A percentile compares a stretch with the other conserved stretches of the same genome.
Evolutionary conservation across 1,140 invertebrate genomes (phyloP).

Genomic region (Sitobion miscanthi): DNA sequence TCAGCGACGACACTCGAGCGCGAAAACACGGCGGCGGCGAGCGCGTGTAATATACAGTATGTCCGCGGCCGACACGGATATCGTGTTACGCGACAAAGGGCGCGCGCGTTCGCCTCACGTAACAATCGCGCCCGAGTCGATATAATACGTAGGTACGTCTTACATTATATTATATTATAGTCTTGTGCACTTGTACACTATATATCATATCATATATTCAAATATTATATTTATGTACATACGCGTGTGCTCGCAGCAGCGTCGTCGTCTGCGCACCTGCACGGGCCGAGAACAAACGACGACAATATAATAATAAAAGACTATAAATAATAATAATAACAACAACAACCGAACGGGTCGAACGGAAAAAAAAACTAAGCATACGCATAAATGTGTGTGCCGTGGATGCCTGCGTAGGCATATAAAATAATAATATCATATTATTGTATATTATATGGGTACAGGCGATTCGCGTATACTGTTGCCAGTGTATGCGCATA

Average conservation of each 20-base stretch:
- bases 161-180: background rate
- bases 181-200: background rate
- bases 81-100: constrained; percentile 24
- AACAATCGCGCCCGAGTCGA: background rate
- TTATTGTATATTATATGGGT: background rate
- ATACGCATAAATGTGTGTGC: background rate
- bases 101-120: background rate
- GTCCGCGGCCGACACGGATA: constrained; percentile 1
- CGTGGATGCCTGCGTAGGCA: background rate
- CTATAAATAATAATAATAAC: constrained; percentile 29
- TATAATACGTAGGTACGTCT: background rate
- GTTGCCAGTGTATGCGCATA: background rate
- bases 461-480: background rate
- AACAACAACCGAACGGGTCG: background rate
- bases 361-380: background rate
- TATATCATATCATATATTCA: no score
- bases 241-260: background rate
- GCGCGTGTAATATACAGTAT: background rate
- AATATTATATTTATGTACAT: background rate
- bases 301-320: constrained; percentile 38
- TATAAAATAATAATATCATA: background rate
- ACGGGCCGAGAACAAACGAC: constrained; percentile 15
- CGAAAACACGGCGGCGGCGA: constrained; percentile 1
- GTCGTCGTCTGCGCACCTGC: background rate
- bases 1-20: background rate